Conservation (phyloP, 2,888 invertebrate genomes). For the Lamellibrachia satsuma region DNA sequence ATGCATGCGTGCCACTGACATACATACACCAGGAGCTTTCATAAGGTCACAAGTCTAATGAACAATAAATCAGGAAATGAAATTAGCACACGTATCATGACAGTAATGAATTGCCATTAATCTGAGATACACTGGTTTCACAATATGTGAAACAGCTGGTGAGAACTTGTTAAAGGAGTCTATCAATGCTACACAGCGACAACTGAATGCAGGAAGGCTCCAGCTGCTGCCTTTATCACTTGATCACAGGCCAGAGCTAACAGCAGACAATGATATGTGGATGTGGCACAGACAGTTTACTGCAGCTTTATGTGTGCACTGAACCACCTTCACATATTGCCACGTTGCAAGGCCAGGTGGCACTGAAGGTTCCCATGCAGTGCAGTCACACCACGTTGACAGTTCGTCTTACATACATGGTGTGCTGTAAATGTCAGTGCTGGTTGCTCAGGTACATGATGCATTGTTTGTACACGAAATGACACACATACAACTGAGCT, state of each 20-base stretch:
- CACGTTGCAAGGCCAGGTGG: not conserved
- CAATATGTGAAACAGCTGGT: not conserved
- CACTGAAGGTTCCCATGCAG: not conserved
- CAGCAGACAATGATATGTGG: not conserved
- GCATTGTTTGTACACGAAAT: not conserved
- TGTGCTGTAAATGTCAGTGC: not conserved
- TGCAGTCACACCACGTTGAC: not conserved
- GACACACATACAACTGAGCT: not conserved
- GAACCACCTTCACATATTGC: not conserved
- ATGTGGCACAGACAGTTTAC: not conserved
- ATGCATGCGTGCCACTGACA: not conserved
- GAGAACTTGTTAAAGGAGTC: not conserved
- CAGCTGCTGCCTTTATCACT: conserved; percentile 8
- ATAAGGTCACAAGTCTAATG: not conserved
- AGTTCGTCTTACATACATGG: not conserved
- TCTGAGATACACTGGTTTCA: not conserved
- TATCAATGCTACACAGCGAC: not conserved
- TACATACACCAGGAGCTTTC: not conserved
- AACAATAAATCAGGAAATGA: not conserved
- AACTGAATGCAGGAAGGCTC: not conserved
- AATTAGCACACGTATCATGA: not conserved
- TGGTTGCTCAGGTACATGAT: not conserved
- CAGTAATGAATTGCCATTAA: not conserved
- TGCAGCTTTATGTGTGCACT: not conserved
- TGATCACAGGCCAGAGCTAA: not conserved